A percentile compares a stretch with the other conserved stretches of the same genome.
These are phyloP conservation scores for Semaprochilodus insignis DNA, from an alignment of 2,797 vertebrate species.

Conservation along the genomic window DNA sequence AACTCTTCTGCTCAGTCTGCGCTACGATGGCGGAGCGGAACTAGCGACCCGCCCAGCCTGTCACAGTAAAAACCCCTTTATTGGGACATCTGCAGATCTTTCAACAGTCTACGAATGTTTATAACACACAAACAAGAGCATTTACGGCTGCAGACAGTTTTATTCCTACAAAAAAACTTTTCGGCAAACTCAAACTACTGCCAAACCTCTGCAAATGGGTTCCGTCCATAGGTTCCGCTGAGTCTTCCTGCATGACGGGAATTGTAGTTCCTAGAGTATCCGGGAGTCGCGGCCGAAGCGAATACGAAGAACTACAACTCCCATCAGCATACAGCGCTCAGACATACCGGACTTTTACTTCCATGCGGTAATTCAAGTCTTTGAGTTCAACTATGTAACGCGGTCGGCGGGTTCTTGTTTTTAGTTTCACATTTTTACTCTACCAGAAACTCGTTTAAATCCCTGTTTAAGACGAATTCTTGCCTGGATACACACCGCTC, in stretches of 20 bases:
- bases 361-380: neutral
- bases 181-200: neutral
- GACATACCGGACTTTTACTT: neutral
- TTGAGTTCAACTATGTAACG: no score
- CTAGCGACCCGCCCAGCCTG: slow-evolving; percentile 15
- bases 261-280: slow-evolving; percentile 19
- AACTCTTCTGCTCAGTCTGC: neutral
- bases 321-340: neutral
- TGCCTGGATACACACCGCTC: no score
- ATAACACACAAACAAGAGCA: neutral
- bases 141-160: neutral
- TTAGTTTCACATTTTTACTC: no score
- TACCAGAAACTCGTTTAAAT: no score
- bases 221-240: slow-evolving; percentile 26
- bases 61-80: neutral
- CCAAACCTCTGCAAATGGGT: neutral
- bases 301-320: slow-evolving; percentile 8
- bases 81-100: neutral
- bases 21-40: slow-evolving; percentile 21
- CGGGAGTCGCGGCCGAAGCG: no score
- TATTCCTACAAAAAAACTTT: slow-evolving; percentile 5
- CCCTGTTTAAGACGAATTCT: no score
- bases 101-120: neutral
- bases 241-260: slow-evolving; percentile 29
- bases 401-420: no score